Evolutionary conservation across 1,140 invertebrate genomes (phyloP).

Genomic region (Aphis gossypii): DNA sequence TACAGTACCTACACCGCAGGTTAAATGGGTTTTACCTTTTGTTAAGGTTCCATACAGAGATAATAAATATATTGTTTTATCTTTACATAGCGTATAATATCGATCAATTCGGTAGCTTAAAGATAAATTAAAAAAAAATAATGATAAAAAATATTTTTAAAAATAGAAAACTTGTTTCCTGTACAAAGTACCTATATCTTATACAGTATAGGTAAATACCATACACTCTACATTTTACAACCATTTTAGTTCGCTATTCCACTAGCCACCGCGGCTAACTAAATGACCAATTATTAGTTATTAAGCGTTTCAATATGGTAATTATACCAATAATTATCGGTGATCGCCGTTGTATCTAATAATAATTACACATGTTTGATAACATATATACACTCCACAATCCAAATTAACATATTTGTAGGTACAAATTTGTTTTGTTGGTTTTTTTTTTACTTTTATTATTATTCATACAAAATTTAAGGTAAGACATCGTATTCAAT

Average conservation of each 20-base stretch:
- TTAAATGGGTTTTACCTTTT: neutral
- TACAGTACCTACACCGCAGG: neutral
- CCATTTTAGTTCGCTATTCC: neutral
- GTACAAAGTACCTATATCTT: neutral
- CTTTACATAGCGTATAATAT: neutral
- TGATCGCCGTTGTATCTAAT: neutral
- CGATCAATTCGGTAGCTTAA: constrained; percentile 5
- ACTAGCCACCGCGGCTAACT: neutral
- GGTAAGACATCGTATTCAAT: neutral
- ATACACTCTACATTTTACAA: neutral
- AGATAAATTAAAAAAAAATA: neutral
- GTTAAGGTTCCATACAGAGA: neutral
- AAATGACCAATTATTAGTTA: constrained; percentile 7
- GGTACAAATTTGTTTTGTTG: neutral
- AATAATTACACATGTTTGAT: neutral
- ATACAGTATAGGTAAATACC: neutral
- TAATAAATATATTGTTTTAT: neutral
- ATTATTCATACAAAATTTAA: neutral
- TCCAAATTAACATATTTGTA: neutral
- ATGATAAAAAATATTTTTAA: neutral
- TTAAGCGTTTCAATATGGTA: neutral
- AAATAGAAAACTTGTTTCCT: neutral
- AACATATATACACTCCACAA: neutral
- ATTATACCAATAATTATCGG: constrained; percentile 25
- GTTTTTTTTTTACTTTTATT: neutral